Percentiles rank a stretch among this genome's conserved stretches.
These are phyloP conservation scores for Corynorhinus townsendii DNA, from an alignment of 2,113 vertebrate species.

Conservation along the genomic window DNA sequence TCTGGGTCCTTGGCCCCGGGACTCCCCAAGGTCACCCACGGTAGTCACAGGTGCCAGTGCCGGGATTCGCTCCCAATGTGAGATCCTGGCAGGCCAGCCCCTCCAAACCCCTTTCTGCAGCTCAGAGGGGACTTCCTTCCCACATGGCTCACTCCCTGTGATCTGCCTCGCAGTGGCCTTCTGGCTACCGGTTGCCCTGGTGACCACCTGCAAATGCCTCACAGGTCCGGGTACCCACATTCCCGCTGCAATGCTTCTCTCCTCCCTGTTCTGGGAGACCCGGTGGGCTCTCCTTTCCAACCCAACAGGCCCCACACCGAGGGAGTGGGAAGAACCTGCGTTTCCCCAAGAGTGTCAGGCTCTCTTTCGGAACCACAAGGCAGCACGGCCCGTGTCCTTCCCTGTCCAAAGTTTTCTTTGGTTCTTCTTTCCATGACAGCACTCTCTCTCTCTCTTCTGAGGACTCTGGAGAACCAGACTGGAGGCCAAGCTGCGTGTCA, in stretches of 20 bases:
- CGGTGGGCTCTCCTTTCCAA: not conserved
- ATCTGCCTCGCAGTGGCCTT: not conserved
- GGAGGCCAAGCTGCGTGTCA: not conserved
- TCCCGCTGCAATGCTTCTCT: not conserved
- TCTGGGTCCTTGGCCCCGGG: not conserved
- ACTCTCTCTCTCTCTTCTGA: not conserved
- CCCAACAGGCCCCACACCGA: not conserved
- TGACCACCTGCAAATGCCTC: not conserved
- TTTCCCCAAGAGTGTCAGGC: not conserved
- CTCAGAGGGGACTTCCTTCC: not conserved
- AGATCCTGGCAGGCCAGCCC: not conserved
- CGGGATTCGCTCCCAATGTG: not conserved
- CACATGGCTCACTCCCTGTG: no score
- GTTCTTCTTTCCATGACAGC: not conserved
- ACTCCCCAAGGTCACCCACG: fast-evolving
- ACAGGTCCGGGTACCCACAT: not conserved
- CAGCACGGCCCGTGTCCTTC: not conserved
- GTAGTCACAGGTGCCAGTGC: no score
- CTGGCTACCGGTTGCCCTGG: not conserved
- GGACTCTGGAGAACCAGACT: not conserved
- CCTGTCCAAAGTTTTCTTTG: not conserved
- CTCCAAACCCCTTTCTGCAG: not conserved
- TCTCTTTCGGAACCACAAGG: not conserved
- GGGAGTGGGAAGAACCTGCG: not conserved
- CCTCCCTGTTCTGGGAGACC: not conserved